Conservation (phyloP, 2,113 vertebrate genomes). For the Prunella fulvescens region DNA sequence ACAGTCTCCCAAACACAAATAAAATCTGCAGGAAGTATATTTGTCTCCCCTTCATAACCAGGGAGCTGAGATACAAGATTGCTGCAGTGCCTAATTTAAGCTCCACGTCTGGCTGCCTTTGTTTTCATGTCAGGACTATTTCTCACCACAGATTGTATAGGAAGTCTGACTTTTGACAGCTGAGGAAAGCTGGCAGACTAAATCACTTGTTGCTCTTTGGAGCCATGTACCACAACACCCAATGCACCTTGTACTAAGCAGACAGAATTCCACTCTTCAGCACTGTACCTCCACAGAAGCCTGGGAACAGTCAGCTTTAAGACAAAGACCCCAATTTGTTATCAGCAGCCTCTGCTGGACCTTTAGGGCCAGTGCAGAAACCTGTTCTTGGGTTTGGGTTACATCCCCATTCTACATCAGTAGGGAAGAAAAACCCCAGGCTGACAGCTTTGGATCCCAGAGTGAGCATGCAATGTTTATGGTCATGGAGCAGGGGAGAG, state of each 20-base stretch:
- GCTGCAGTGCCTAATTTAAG: not conserved
- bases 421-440: not conserved
- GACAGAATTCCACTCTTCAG: not conserved
- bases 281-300: not conserved
- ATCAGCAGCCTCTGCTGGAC: not conserved
- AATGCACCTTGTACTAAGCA: not conserved
- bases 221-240: not conserved
- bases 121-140: not conserved
- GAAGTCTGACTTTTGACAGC: slow-evolving; percentile 10
- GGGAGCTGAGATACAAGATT: not conserved
- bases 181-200: slow-evolving; percentile 1
- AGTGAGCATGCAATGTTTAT: not conserved
- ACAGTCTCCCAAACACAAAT: not conserved
- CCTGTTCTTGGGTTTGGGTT: not conserved
- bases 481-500: not conserved
- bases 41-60: not conserved
- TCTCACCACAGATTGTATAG: slow-evolving; percentile 5
- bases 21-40: not conserved
- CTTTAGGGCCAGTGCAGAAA: not conserved
- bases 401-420: not conserved
- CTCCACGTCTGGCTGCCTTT: not conserved
- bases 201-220: not conserved
- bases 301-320: not conserved
- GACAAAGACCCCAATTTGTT: not conserved
- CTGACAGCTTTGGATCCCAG: not conserved